A percentile compares a stretch with the other conserved stretches of the same genome.
Conservation (phyloP, 1,140 invertebrate genomes). For the Galleria mellonella region DNA sequence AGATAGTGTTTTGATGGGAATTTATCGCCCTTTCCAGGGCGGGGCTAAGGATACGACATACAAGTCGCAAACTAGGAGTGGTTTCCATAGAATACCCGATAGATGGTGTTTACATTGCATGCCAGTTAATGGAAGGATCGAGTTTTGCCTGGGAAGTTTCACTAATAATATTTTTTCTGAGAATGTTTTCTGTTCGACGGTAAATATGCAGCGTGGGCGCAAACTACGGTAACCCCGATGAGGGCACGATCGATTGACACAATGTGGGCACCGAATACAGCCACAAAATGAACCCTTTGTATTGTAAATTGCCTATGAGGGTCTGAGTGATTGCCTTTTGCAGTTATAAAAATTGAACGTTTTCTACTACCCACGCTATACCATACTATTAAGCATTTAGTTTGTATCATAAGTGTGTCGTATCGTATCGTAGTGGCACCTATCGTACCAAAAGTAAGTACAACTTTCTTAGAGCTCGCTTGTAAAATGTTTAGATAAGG, state of each 20-base stretch:
- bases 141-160: constrained; percentile 26
- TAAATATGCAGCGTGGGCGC: constrained; percentile 38
- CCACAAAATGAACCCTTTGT: constrained; percentile 60
- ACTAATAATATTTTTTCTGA: constrained; percentile 2
- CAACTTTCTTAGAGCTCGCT: constrained; percentile 25
- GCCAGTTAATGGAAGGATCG: constrained; percentile 47
- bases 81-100: constrained; percentile 24
- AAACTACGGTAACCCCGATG: constrained; percentile 37
- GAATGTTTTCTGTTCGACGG: neutral
- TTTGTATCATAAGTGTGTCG: constrained; percentile 14
- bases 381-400: neutral
- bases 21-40: constrained; percentile 50
- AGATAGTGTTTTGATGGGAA: constrained; percentile 51
- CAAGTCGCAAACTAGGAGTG: constrained; percentile 44
- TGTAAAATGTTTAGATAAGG: constrained; percentile 52
- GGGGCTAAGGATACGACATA: constrained; percentile 46
- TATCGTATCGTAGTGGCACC: neutral
- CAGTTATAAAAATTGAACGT: constrained; percentile 40
- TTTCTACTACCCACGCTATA: constrained; percentile 13
- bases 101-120: constrained; percentile 37
- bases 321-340: constrained; percentile 54
- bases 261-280: constrained; percentile 49
- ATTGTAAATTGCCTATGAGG: constrained; percentile 54
- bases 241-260: constrained; percentile 53
- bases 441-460: neutral